These are phyloP conservation scores for Dorcus parallelipipedus DNA, from an alignment of 2,888 invertebrate genomes.

Conservation along the genomic window DNA sequence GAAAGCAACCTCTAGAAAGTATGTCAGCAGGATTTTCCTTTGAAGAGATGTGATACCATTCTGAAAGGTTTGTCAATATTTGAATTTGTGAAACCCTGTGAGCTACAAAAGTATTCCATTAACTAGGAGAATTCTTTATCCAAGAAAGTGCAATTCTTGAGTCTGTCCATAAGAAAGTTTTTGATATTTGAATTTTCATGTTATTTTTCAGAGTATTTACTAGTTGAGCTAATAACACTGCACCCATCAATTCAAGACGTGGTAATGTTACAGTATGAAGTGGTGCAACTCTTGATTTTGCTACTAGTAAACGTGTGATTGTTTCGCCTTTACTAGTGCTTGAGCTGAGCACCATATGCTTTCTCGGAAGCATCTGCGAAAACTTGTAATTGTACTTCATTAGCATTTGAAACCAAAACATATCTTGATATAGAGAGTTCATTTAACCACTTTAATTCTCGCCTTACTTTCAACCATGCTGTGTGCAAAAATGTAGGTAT, in stretches of 20 bases:
- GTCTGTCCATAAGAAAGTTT: conserved; percentile 6
- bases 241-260: conserved; percentile 8
- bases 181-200: neutral
- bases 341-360: neutral
- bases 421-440: neutral
- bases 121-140: conserved; percentile 3
- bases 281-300: conserved; percentile 11
- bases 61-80: neutral
- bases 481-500: too few relatives aligned
- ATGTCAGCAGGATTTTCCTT: conserved; percentile 11
- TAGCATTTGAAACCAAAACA: neutral
- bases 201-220: neutral
- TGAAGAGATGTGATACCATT: conserved; percentile 11
- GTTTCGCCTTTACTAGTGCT: neutral
- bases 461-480: too few relatives aligned
- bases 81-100: conserved; percentile 11
- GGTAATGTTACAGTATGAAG: conserved; percentile 9
- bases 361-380: too few relatives aligned
- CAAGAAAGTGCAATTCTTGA: conserved; percentile 8
- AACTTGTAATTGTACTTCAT: neutral
- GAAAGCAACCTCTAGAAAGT: conserved; percentile 2
- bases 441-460: too few relatives aligned
- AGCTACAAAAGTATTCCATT: conserved; percentile 10
- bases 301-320: neutral
- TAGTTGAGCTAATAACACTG: conserved; percentile 9